Evolutionary conservation across 2,797 vertebrate species (phyloP).

Genomic region (Eleutherodactylus coqui): DNA sequence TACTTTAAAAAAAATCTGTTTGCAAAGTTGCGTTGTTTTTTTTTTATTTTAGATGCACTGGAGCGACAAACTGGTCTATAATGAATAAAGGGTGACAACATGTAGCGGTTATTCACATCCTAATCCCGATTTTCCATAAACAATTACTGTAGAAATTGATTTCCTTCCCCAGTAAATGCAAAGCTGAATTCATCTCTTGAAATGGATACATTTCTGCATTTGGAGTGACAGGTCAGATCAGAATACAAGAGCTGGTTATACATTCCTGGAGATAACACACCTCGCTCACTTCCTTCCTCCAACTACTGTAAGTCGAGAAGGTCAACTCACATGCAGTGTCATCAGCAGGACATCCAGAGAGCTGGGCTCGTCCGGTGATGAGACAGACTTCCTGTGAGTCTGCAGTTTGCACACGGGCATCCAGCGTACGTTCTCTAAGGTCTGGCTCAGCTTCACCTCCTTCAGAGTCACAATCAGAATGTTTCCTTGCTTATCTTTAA

Average conservation of each 20-base stretch:
- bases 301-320: slow-evolving; percentile 63
- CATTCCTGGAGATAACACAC: slow-evolving; percentile 54
- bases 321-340: slow-evolving; percentile 81
- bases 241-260: slow-evolving; percentile 38
- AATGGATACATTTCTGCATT: neutral
- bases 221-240: slow-evolving; percentile 44
- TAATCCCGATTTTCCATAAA: neutral
- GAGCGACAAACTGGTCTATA: neutral
- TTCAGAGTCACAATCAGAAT: slow-evolving; percentile 87
- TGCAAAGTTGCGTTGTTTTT: neutral
- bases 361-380: slow-evolving; percentile 85
- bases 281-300: slow-evolving; percentile 56
- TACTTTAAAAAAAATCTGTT: neutral
- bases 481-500: slow-evolving; percentile 91
- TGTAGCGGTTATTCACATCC: neutral
- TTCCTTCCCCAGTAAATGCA: neutral
- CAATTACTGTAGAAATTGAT: neutral
- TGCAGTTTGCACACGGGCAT: slow-evolving; percentile 85
- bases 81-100: neutral
- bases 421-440: slow-evolving; percentile 86
- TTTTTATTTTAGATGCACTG: neutral
- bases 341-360: slow-evolving; percentile 87
- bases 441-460: slow-evolving; percentile 82
- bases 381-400: slow-evolving; percentile 87
- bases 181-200: neutral